Evolutionary conservation across 2,888 invertebrate species (phyloP).

Genomic region (Lasioglossum zephyrum): DNA sequence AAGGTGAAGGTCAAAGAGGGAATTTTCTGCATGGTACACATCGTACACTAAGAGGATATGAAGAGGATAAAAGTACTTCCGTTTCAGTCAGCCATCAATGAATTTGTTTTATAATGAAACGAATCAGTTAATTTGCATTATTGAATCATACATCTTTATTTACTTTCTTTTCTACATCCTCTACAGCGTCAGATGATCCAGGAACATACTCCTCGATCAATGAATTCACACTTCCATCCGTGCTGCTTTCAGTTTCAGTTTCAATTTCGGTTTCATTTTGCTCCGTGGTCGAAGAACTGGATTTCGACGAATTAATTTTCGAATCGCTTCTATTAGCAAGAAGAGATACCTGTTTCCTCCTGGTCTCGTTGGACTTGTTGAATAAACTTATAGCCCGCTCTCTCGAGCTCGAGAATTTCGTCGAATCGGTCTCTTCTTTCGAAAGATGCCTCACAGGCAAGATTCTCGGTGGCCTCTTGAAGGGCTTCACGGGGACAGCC

Average conservation of each 20-base stretch:
- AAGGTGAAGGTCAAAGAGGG: constrained; percentile 31
- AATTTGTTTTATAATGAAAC: not conserved
- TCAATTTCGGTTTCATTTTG: not conserved
- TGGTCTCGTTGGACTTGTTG: constrained; percentile 18
- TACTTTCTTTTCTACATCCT: not conserved
- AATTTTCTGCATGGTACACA: not conserved
- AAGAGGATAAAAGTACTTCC: not conserved
- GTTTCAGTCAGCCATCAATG: constrained; percentile 4
- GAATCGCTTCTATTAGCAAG: constrained; percentile 14
- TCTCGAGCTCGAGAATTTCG: constrained; percentile 23
- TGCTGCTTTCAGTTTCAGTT: not conserved
- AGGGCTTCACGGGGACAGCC: not conserved
- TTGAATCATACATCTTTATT: not conserved
- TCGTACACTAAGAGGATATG: not conserved
- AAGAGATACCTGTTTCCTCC: constrained; percentile 23
- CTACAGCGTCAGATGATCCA: not conserved
- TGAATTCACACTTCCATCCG: not conserved
- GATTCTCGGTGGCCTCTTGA: constrained; percentile 34
- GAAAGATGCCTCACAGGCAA: constrained; percentile 8
- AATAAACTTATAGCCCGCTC: constrained; percentile 26
- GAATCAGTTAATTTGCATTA: not conserved
- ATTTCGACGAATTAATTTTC: not conserved
- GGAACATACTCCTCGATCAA: not conserved
- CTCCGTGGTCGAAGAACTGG: not conserved
- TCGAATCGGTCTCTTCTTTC: not conserved